These are phyloP conservation scores for Apostichopus leukothele DNA, from an alignment of 53 echinoderm and acorn worm genomes.

Conservation along the genomic window DNA sequence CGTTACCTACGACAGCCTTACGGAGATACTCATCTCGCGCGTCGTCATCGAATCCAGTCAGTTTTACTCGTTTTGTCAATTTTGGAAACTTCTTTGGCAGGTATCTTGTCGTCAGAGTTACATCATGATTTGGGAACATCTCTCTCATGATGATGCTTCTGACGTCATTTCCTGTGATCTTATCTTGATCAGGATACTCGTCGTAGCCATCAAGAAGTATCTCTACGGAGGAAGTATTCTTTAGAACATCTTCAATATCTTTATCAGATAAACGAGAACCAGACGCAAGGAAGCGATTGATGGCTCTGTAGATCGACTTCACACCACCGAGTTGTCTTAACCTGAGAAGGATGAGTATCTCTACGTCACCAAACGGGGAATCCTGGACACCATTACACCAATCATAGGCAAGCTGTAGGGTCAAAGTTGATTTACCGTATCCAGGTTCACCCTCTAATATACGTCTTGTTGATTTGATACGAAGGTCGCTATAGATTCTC, in stretches of 20 bases:
- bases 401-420: not conserved
- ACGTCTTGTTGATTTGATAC: conserved; percentile 1
- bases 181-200: conserved; percentile 7
- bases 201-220: conserved; percentile 24
- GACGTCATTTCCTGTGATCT: not conserved
- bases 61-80: not conserved
- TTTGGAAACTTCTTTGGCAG: not conserved
- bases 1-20: not conserved
- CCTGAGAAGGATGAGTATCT: not conserved
- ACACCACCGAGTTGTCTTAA: conserved; percentile 17
- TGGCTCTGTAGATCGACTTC: not conserved
- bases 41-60: conserved; percentile 4
- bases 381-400: not conserved
- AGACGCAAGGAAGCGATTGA: not conserved
- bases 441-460: conserved; percentile 9
- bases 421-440: conserved; percentile 16
- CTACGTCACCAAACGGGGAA: not conserved
- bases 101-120: conserved; percentile 22
- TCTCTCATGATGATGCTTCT: not conserved
- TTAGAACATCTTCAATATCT: not conserved
- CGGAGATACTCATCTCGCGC: conserved; percentile 8
- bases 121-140: not conserved
- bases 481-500: not conserved
- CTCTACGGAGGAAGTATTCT: not conserved
- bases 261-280: not conserved